These are phyloP conservation scores for Diarsia mendica DNA, from an alignment of 2,888 invertebrate genomes.

Conservation along the genomic window DNA sequence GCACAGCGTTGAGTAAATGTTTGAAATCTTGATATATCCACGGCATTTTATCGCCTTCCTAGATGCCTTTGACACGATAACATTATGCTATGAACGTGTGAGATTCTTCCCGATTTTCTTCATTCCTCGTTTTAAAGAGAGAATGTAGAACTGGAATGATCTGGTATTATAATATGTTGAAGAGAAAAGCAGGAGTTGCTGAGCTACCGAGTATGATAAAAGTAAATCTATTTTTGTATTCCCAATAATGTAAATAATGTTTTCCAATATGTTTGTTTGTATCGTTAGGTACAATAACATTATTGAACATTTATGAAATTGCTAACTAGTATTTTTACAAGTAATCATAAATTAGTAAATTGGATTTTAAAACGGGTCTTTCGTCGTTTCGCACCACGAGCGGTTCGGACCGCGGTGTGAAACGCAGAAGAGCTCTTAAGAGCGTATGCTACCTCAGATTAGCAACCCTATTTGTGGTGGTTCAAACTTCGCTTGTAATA, in stretches of 20 bases:
- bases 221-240: neutral
- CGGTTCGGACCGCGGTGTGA: too few relatives aligned
- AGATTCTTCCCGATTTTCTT: slow-evolving; percentile 42
- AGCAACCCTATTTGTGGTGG: too few relatives aligned
- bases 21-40: slow-evolving; percentile 28
- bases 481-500: too few relatives aligned
- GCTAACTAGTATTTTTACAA: too few relatives aligned
- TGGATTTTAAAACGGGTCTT: too few relatives aligned
- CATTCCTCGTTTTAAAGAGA: neutral
- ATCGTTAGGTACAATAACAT: too few relatives aligned
- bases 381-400: too few relatives aligned
- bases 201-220: neutral
- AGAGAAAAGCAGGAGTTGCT: neutral
- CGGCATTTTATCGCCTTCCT: slow-evolving; percentile 24
- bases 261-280: too few relatives aligned
- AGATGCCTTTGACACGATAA: slow-evolving; percentile 12
- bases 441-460: too few relatives aligned
- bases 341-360: too few relatives aligned
- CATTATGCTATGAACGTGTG: slow-evolving; percentile 20
- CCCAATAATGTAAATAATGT: neutral
- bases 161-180: neutral
- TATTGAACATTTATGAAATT: neutral
- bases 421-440: too few relatives aligned
- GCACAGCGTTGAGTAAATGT: neutral
- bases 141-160: neutral